Conservation (phyloP, 2,797 vertebrate species). For the Rhynchotus rufescens region DNA sequence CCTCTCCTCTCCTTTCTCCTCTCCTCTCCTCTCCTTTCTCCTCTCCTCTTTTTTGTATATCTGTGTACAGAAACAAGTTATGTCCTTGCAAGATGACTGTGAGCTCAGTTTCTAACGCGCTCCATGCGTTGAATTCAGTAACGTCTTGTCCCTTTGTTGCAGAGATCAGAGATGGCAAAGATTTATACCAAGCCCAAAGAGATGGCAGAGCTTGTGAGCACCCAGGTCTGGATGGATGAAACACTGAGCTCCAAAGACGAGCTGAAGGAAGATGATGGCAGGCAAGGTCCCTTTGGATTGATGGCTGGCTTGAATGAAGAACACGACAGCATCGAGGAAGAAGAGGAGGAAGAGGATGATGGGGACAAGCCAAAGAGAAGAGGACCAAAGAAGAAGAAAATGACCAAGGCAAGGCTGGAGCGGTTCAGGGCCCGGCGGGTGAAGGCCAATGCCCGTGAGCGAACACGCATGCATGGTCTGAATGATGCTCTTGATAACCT, state of each 20-base stretch:
- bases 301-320: constrained; percentile 71
- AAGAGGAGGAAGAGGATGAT: constrained; percentile 84
- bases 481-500: constrained; percentile 95
- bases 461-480: constrained; percentile 94
- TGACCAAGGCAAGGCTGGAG: constrained; percentile 95
- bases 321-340: constrained; percentile 78
- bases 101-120: background rate
- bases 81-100: background rate
- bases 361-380: constrained; percentile 91
- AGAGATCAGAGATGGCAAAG: constrained; percentile 89
- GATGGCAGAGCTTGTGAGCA: constrained; percentile 87
- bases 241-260: constrained; percentile 86
- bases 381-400: constrained; percentile 98
- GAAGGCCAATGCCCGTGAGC: constrained; percentile 96
- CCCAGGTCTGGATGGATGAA: constrained; percentile 89
- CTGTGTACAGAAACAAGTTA: background rate
- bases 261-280: constrained; percentile 78
- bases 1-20: too few species aligned
- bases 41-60: too few species aligned
- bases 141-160: background rate
- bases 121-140: fast-evolving
- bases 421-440: constrained; percentile 89
- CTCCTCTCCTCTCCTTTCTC: too few species aligned
- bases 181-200: constrained; percentile 81
- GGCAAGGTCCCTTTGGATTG: constrained; percentile 76